Conservation (phyloP, 2,888 invertebrate species). For the Trachelus stipa region DNA sequence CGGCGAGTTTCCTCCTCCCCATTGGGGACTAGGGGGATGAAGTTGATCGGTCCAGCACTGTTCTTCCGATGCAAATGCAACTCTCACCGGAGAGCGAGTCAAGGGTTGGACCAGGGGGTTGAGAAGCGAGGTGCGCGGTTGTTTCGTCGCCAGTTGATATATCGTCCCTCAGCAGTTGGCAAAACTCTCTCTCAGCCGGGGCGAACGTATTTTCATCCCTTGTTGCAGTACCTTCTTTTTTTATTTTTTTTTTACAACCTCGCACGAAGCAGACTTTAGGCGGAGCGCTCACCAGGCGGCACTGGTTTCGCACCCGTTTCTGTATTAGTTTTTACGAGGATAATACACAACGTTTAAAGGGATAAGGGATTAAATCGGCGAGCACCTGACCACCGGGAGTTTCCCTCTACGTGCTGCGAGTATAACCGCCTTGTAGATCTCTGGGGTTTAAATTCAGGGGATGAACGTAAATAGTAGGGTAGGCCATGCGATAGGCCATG, state of each 20-base stretch:
- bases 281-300: conserved; percentile 37
- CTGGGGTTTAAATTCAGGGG: conserved; percentile 35
- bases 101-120: conserved; percentile 6
- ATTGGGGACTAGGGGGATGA: conserved; percentile 30
- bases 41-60: conserved; percentile 45
- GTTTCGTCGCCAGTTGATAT: conserved; percentile 62
- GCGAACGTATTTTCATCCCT: conserved; percentile 39
- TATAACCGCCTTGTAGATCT: conserved; percentile 47
- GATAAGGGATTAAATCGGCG: conserved; percentile 64
- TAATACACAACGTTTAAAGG: conserved; percentile 66
- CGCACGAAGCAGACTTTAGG: conserved; percentile 53
- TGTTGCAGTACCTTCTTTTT: conserved; percentile 21
- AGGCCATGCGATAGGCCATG: background rate
- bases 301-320: conserved; percentile 35
- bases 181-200: conserved; percentile 18
- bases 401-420: background rate
- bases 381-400: conserved; percentile 39
- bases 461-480: conserved; percentile 5
- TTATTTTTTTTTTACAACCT: conserved; percentile 28
- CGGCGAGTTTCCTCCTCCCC: conserved; percentile 38
- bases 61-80: conserved; percentile 60
- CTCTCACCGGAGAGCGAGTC: conserved; percentile 47
- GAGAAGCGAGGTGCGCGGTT: conserved; percentile 36
- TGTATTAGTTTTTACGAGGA: conserved; percentile 67
- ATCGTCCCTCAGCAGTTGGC: conserved; percentile 44